phyloP scores from a whole-genome alignment of 2,888 invertebrate species.

The Drosophila sordidapex region DNA sequence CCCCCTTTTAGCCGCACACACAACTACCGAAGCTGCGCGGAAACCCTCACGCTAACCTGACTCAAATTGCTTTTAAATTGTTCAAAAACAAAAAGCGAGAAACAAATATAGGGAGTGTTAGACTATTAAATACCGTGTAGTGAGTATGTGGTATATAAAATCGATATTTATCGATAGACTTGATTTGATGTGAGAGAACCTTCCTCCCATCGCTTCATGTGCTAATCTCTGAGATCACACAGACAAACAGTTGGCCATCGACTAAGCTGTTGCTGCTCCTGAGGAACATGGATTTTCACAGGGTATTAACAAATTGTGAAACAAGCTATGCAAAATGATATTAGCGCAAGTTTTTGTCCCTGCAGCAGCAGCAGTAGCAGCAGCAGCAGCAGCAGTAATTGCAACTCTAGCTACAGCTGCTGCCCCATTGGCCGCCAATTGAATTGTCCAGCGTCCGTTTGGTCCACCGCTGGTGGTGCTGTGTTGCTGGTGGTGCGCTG shows the following conservation, averaged over 20 bases:
- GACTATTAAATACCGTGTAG: background rate
- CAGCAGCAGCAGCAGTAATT: conserved; percentile 36
- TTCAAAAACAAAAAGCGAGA: conserved; percentile 44
- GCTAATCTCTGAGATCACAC: background rate
- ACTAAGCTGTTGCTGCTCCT: background rate
- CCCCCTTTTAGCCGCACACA: background rate
- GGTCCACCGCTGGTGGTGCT: conserved; percentile 14
- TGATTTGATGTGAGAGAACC: background rate
- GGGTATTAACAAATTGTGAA: conserved; percentile 17
- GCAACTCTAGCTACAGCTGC: conserved; percentile 33
- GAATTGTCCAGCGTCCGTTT: conserved; percentile 67
- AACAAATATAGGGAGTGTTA: background rate
- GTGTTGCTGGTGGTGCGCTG: conserved; percentile 25
- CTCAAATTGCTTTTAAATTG: conserved; percentile 80
- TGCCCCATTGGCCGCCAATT: conserved; percentile 57
- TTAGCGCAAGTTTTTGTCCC: conserved; percentile 51
- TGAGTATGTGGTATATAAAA: background rate
- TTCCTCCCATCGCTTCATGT: background rate
- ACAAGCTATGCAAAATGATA: conserved; percentile 49
- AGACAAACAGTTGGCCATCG: background rate
- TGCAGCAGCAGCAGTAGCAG: conserved; percentile 60
- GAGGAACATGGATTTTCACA: background rate
- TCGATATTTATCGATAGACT: conserved; percentile 11
- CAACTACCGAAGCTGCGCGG: background rate
- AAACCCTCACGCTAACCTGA: conserved; percentile 41